Base-by-base conservation (phyloP, 2,113 vertebrate species). In the Cheirogaleus medius region DNA sequence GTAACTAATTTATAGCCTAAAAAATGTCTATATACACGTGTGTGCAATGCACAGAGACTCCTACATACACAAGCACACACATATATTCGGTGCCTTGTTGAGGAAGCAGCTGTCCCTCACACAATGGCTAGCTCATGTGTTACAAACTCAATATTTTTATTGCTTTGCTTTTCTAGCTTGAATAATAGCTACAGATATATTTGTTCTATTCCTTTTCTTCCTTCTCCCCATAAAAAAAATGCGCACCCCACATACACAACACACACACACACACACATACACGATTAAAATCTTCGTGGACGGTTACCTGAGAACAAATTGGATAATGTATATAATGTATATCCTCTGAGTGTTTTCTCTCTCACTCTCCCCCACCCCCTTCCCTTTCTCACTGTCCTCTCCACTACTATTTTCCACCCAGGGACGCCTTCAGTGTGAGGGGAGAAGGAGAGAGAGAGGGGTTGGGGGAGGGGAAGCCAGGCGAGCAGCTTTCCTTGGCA, bases 401-500 rank as follows among this genome's bases (percentile, higher is more conserved):
- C 83, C 11, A 1, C 44, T 58, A 11, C 69, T 54, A 42, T 18
- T 44, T 63, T 66, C 47, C 37, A 27, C 63, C 27, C 17, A 21
- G 39, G 34, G 42, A 8, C 18, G 68, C 27, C 44, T 81, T 29
- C 6, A 6, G 27, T 27, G 1, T 6, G 47, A 66, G 49, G 58
- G 87, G 8, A 56, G 44, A 78, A 54, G 7, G 49, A 64, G 44
- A 18, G n/a, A 82, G 44, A 13, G 14, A 18, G 47, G 34, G 12
- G 17, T 6, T n/a, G 29, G 86, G 52, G 39, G 54, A 60, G 15
- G 80, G 64, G 44, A 52, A 77, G 74, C 8, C 7, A 21, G 85
- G 42, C 73, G 15, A 56, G 87, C 94, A 85, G 64, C 81, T 73
- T 64, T 87, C 86, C 93, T 92, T 95, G 95, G 96, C 96, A 89